These are phyloP conservation scores for Pelvicachromis taeniatus DNA, from an alignment of 2,113 vertebrate genomes.

Conservation along the genomic window DNA sequence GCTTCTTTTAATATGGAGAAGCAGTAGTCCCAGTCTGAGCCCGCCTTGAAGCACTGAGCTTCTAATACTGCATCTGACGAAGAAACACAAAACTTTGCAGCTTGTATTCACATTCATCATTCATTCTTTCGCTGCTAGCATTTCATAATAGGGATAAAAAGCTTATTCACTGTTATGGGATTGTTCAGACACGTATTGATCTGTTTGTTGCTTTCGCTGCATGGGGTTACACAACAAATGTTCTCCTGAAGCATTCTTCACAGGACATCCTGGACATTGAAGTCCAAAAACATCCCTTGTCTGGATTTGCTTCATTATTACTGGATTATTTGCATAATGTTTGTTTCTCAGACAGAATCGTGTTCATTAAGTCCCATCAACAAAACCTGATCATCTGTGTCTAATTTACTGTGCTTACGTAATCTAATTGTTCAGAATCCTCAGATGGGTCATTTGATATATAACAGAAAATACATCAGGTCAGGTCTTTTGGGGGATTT, in stretches of 20 bases:
- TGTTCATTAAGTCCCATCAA: neutral
- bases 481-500: accelerated
- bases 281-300: neutral
- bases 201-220: neutral
- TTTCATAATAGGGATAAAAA: neutral
- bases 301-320: neutral
- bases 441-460: too few relatives aligned
- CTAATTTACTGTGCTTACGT: too few relatives aligned
- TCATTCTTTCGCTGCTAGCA: neutral
- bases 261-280: neutral
- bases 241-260: neutral
- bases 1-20: neutral
- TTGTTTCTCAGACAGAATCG: neutral
- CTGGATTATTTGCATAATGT: neutral
- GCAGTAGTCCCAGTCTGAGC: neutral
- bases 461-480: neutral
- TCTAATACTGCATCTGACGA: neutral
- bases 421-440: too few relatives aligned
- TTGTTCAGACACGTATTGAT: neutral
- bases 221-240: neutral
- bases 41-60: neutral
- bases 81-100: neutral
- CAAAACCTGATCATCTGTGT: too few relatives aligned
- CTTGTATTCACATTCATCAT: neutral
- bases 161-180: neutral